Evolutionary conservation across 2,888 invertebrate genomes (phyloP).

Genomic region (Andrena bicolor): DNA sequence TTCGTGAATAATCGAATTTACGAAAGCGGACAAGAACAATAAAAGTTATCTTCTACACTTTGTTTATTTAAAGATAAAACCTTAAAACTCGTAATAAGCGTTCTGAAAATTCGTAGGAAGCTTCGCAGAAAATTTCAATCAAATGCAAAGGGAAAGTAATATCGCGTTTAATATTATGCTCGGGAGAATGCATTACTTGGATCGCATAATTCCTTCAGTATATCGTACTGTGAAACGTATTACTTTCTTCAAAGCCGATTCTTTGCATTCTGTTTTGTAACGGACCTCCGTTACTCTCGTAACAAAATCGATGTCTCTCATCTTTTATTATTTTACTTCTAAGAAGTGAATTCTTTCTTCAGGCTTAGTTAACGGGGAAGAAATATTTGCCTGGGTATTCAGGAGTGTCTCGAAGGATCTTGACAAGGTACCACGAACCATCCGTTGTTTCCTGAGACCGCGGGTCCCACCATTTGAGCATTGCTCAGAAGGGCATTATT

Average conservation of each 20-base stretch:
- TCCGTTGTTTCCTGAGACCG: slow-evolving; percentile 84
- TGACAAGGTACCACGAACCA: slow-evolving; percentile 86
- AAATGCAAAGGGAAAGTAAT: slow-evolving; percentile 29
- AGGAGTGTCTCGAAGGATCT: slow-evolving; percentile 78
- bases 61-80: slow-evolving; percentile 15
- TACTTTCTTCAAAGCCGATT: slow-evolving; percentile 10
- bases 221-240: background rate
- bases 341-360: background rate
- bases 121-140: slow-evolving; percentile 13
- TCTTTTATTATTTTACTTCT: slow-evolving; percentile 2
- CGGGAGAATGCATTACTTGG: background rate
- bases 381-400: slow-evolving; percentile 52
- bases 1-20: background rate
- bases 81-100: background rate
- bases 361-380: background rate
- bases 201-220: background rate
- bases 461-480: slow-evolving; percentile 59
- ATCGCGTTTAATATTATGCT: slow-evolving; percentile 1
- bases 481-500: slow-evolving; percentile 45
- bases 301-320: background rate
- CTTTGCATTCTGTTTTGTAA: background rate
- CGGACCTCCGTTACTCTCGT: background rate
- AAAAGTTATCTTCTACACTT: slow-evolving; percentile 2
- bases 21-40: background rate
- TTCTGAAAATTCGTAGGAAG: slow-evolving; percentile 6